Conservation (phyloP, 2,113 vertebrate species). For the Anhinga anhinga region DNA sequence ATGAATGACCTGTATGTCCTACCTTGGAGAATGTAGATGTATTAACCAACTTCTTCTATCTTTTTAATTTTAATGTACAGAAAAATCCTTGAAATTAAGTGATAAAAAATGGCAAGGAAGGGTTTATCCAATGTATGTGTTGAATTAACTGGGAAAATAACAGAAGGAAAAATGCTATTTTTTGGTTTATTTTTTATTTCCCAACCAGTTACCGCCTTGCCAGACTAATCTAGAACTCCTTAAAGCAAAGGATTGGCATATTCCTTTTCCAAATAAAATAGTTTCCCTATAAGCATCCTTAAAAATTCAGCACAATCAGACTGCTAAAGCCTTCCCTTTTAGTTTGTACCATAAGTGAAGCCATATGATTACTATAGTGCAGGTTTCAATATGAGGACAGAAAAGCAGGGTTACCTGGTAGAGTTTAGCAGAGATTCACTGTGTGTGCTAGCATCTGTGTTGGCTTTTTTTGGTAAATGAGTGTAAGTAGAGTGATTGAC, state of each 20-base stretch:
- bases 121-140: background rate
- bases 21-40: background rate
- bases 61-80: background rate
- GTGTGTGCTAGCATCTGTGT: background rate
- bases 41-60: background rate
- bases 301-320: background rate
- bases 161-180: background rate
- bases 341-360: background rate
- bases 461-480: background rate
- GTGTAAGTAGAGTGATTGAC: background rate
- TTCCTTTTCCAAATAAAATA: background rate
- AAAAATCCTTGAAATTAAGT: background rate
- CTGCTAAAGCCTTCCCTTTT: background rate
- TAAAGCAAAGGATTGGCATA: background rate
- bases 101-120: background rate
- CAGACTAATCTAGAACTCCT: background rate
- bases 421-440: background rate
- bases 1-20: background rate
- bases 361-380: background rate
- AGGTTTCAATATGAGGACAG: background rate
- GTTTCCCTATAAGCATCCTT: background rate
- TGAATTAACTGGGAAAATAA: background rate
- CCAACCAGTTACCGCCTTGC: background rate
- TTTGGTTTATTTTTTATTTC: background rate
- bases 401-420: background rate